Evolutionary conservation across 2,888 invertebrate species (phyloP), one percentile per base, ranked within the genome.

Genomic region (Rhogogaster chlorosoma): DNA sequence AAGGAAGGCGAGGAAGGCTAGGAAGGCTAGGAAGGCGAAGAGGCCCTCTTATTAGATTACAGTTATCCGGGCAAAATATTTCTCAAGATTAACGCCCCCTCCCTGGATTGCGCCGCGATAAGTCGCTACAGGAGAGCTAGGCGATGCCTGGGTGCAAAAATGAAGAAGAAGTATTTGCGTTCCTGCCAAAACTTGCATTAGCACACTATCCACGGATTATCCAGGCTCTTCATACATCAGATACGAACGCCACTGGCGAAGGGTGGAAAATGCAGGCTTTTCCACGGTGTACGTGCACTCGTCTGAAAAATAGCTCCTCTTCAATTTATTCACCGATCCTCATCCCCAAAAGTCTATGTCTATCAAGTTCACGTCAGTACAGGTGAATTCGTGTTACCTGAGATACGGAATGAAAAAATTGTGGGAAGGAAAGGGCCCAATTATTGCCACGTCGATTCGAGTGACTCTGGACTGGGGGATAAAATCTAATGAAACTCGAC

Each of bases 161-260:
- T 90, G 89, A 91, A 90, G 89, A 90, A 91, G 90, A 91, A 91
- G 91, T 86, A 89, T 88, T 90, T 89, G 90, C 89, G 90, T 89
- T 89, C 88, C 90, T 91, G 92, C 92, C 92, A 92, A 91, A 92
- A 92, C 90, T 92, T 91, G 91, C 91, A 92, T 92, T 92, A 92
- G 90, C 91, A 89, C 90, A 88, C 89, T 90, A 91, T 91, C 88
- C 89, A 85, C 77, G 90, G 91, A 91, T 91, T 91, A 92, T 91
- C 91, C 88, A 7, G 87, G 87, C 88, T 90, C 89, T 88, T 88
- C 87, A 86, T 88, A 88, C 87, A 87, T 88, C 87, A 88, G 86
- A 80, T 85, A 84, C 84, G 73, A 83, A 83, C 80, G 80, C 80
- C 80, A 57, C 80, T 80, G 61, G 42, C 67, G 83, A 83, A 67